Conservation (phyloP, 2,888 invertebrate species). For the Ypsolopha sequella region DNA sequence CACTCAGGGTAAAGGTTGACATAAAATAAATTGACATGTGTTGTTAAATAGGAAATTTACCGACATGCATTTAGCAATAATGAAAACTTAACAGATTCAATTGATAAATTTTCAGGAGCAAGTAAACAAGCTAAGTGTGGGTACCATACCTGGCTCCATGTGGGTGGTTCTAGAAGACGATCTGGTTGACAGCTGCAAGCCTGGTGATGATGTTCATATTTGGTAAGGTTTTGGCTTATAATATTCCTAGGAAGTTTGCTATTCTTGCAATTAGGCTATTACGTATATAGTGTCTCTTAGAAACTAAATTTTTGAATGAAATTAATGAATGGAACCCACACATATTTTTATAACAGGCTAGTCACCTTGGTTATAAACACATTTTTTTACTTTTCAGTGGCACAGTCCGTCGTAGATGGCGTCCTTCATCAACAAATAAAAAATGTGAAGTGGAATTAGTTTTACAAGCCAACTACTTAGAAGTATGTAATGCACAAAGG, state of each 20-base stretch:
- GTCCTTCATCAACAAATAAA: conserved; percentile 67
- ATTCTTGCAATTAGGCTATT: neutral
- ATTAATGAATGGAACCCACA: too few species aligned
- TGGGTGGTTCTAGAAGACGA: conserved; percentile 87
- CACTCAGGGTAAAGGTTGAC: too few species aligned
- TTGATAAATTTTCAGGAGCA: conserved; percentile 73
- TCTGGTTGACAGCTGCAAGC: conserved; percentile 87
- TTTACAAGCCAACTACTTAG: conserved; percentile 78
- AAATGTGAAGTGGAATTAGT: conserved; percentile 79
- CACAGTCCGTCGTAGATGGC: conserved; percentile 81
- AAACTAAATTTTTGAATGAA: too few species aligned
- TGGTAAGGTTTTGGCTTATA: conserved; percentile 66
- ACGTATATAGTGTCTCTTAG: too few species aligned
- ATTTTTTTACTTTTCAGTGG: conserved; percentile 69
- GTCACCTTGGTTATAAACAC: neutral
- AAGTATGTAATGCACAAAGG: conserved; percentile 69
- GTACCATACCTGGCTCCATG: conserved; percentile 81
- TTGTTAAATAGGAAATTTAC: too few species aligned
- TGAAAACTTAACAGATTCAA: neutral
- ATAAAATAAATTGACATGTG: too few species aligned
- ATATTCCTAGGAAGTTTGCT: conserved; percentile 5
- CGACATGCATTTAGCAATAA: too few species aligned
- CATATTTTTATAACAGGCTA: too few species aligned
- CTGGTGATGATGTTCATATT: conserved; percentile 89
- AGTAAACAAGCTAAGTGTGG: conserved; percentile 77